A percentile compares a stretch with the other conserved stretches of the same genome.
Evolutionary conservation across 2,113 vertebrate genomes (phyloP).

Genomic region (Lota lota): DNA sequence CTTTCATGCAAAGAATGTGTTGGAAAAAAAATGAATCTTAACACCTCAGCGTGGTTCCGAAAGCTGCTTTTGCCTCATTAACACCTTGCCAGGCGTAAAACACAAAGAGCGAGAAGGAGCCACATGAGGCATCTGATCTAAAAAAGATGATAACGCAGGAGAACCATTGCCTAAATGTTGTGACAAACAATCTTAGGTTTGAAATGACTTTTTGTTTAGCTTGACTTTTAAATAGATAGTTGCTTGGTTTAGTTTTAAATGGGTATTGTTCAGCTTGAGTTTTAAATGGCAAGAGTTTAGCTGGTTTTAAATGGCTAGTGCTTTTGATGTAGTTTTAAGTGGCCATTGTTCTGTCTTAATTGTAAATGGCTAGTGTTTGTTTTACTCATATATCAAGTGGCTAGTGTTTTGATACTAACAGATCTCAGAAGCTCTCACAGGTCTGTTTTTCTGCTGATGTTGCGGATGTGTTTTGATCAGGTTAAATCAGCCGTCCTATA

Average conservation of each 20-base stretch:
- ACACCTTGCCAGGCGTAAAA: slow-evolving; percentile 41
- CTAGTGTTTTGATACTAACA: no score
- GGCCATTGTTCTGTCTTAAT: no score
- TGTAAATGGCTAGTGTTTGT: no score
- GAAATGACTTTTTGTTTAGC: neutral
- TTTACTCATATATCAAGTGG: no score
- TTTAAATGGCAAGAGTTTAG: neutral
- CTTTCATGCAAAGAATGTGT: slow-evolving; percentile 45
- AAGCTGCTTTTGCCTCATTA: slow-evolving; percentile 58
- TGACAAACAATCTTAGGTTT: neutral
- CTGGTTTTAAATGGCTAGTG: neutral
- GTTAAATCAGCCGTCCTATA: neutral
- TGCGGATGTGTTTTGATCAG: no score
- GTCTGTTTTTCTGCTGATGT: no score
- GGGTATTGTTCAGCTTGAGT: neutral
- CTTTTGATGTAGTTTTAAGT: no score
- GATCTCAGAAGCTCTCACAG: no score
- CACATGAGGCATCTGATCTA: no score
- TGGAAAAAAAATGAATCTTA: slow-evolving; percentile 46
- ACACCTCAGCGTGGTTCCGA: slow-evolving; percentile 51
- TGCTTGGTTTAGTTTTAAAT: neutral
- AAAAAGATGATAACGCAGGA: neutral
- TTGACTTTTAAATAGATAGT: neutral
- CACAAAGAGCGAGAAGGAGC: slow-evolving; percentile 4
- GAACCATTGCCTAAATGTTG: neutral